Base-by-base conservation (phyloP, 1,140 invertebrate genomes). In the Pteromalus puparum region DNA sequence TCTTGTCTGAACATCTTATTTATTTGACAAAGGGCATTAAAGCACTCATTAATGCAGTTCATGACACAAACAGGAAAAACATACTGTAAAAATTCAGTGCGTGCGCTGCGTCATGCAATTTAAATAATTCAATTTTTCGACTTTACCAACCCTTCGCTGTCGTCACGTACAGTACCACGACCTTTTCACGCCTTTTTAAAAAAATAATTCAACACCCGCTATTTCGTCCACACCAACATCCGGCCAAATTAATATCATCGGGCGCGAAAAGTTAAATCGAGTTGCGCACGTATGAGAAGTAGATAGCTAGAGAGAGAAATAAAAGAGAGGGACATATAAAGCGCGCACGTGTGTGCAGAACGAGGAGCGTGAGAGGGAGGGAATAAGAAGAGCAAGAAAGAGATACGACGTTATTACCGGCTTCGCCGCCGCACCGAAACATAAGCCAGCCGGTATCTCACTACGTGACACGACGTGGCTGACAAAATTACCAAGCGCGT, bases 41-140 rank as follows among this genome's bases (percentile, higher is more conserved):
- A 61, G 15, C 42, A 48, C 46, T 77, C 24, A 21, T 61, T 61
- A 48, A 77, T 61, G 42, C 75, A 30, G 13, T 2, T 15, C 48
- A 1, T 5, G 13, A n/a, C 53, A 48, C 75, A 15, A 1, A 42
- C 28, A 30, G 28, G n/a, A n/a, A n/a, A n/a, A n/a, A n/a, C n/a
- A 48, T 77, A 77, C 75, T 61, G 34, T 34, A 65, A 77, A 48
- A 48, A 77, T 77, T 77, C 75, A 26, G 61, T 24, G 61, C 61
- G 61, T 42, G 53, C n/a, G 61, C 18, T 12, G 77, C 61, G 53
- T 30, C 21, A 68, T 68, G n/a, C 77, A 42, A 79, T 68, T 38
- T 68, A 79, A 79, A 68, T 79, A 67, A 79, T 79, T 68, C 77
- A 79, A 79, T 79, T 79, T 68, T 79, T 21, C 26, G 61, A 38